These are phyloP conservation scores for Hiodon alosoides DNA, from an alignment of 2,113 vertebrate genomes.

Conservation along the genomic window DNA sequence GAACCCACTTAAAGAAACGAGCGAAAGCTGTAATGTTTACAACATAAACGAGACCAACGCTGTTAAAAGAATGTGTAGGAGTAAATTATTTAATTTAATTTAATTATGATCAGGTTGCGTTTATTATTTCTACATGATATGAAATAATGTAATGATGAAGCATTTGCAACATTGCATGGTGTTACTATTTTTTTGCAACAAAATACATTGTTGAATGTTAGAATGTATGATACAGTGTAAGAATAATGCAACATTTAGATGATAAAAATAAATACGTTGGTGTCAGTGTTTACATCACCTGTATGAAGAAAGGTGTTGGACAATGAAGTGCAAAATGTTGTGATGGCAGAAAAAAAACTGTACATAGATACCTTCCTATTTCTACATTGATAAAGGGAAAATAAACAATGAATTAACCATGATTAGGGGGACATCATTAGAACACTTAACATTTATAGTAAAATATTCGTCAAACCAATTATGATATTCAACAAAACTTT, in stretches of 20 bases:
- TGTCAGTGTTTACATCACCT: constrained; percentile 62
- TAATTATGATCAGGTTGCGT: constrained; percentile 57
- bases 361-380: constrained; percentile 55
- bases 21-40: constrained; percentile 66
- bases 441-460: neutral
- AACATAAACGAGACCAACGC: constrained; percentile 71
- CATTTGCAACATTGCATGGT: constrained; percentile 69
- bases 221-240: constrained; percentile 69
- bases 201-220: constrained; percentile 53
- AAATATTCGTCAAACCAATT: neutral
- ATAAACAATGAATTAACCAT: constrained; percentile 4
- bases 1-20: constrained; percentile 46
- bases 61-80: constrained; percentile 71
- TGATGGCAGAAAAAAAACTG: too few relatives aligned
- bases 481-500: neutral
- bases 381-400: constrained; percentile 41
- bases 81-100: constrained; percentile 58
- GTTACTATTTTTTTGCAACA: constrained; percentile 65
- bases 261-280: constrained; percentile 54
- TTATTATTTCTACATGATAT: constrained; percentile 64
- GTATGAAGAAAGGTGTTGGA: constrained; percentile 58
- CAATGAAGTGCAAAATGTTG: constrained; percentile 6
- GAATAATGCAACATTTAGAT: constrained; percentile 58
- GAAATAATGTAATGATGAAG: constrained; percentile 59
- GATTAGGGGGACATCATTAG: neutral